phyloP scores from a whole-genome alignment of 2,888 invertebrate genomes.

The Melanostoma scalare region DNA sequence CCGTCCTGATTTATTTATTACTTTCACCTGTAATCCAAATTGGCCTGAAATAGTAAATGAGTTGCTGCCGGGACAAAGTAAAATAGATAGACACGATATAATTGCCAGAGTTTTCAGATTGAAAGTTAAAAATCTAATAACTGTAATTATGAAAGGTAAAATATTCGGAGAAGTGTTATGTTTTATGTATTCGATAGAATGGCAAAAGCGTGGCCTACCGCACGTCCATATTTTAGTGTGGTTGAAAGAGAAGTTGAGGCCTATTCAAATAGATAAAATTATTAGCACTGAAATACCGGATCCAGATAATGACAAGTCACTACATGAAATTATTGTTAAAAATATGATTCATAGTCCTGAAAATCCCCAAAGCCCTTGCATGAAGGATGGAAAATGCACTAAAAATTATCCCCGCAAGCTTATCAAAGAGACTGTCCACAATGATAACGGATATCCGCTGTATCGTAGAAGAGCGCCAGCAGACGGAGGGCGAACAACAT shows the following conservation, averaged over 20 bases:
- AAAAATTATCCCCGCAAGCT: constrained; percentile 76
- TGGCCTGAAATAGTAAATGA: constrained; percentile 18
- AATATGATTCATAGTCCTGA: constrained; percentile 76
- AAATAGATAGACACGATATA: constrained; percentile 68
- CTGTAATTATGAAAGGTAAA: too few species aligned
- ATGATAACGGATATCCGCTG: constrained; percentile 78
- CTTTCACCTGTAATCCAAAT: constrained; percentile 13
- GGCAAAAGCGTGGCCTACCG: too few species aligned
- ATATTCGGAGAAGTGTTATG: too few species aligned
- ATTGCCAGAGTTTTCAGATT: too few species aligned
- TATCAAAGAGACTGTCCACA: constrained; percentile 76
- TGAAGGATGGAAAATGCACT: constrained; percentile 77
- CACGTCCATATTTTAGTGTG: too few species aligned
- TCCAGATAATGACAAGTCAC: constrained; percentile 74
- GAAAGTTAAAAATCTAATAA: too few species aligned
- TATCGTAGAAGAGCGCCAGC: constrained; percentile 78
- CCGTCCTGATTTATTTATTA: constrained; percentile 75
- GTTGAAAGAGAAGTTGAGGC: too few species aligned
- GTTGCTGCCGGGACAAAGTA: constrained; percentile 32
- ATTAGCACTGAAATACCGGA: constrained; percentile 75
- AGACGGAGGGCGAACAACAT: constrained; percentile 35
- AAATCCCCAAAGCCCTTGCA: constrained; percentile 75
- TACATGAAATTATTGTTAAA: constrained; percentile 74
- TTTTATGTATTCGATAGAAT: too few species aligned
- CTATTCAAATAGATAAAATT: too few species aligned